Conservation (phyloP, 2,888 invertebrate species). For the Ennomos fuscantarius region DNA sequence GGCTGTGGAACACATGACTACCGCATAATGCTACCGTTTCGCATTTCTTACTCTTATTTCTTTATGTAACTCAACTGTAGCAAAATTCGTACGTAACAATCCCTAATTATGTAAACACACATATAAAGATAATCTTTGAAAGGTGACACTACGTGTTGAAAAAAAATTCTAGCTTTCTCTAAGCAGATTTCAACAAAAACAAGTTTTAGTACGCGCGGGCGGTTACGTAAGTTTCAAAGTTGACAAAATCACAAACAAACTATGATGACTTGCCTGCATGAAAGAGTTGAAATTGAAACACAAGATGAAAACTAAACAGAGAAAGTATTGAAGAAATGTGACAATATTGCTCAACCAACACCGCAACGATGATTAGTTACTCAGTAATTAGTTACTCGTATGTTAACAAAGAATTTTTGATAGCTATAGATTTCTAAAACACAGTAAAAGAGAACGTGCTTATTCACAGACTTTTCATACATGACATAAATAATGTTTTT, state of each 20-base stretch:
- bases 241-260: slow-evolving; percentile 68
- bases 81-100: slow-evolving; percentile 33
- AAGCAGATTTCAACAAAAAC: slow-evolving; percentile 62
- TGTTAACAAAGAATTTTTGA: slow-evolving; percentile 43
- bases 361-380: slow-evolving; percentile 42
- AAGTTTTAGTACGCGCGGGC: slow-evolving; percentile 62
- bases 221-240: slow-evolving; percentile 70
- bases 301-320: slow-evolving; percentile 60
- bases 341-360: slow-evolving; percentile 50
- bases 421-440: slow-evolving; percentile 15
- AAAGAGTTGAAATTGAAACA: slow-evolving; percentile 67
- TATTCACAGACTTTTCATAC: slow-evolving; percentile 47
- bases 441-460: slow-evolving; percentile 9
- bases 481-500: slow-evolving; percentile 46
- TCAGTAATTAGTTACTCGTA: slow-evolving; percentile 54
- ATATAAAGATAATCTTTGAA: slow-evolving; percentile 50
- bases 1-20: slow-evolving; percentile 55
- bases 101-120: slow-evolving; percentile 44
- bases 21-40: slow-evolving; percentile 43
- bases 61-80: slow-evolving; percentile 38
- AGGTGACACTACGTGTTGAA: slow-evolving; percentile 53
- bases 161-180: slow-evolving; percentile 70
- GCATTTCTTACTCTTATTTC: slow-evolving; percentile 39
- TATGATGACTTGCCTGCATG: slow-evolving; percentile 46
- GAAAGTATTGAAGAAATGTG: slow-evolving; percentile 64